These are phyloP conservation scores for Zootermopsis nevadensis DNA, from an alignment of 2,888 invertebrate species.

Conservation along the genomic window DNA sequence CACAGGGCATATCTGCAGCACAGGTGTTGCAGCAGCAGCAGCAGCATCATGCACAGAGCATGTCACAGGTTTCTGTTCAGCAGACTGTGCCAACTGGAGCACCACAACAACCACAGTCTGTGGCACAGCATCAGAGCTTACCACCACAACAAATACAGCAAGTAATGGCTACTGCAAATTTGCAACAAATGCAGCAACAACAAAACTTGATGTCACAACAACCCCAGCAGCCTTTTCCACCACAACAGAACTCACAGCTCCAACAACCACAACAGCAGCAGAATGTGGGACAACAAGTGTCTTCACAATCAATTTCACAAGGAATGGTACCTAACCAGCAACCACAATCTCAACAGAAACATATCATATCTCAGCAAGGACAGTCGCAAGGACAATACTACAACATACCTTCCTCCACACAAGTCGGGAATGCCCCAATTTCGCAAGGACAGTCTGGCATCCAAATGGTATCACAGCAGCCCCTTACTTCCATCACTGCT, in stretches of 20 bases:
- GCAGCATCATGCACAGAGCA: constrained; percentile 54
- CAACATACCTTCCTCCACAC: constrained; percentile 20
- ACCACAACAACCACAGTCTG: constrained; percentile 50
- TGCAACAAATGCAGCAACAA: constrained; percentile 65
- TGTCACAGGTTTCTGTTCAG: constrained; percentile 54
- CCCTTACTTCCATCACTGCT: constrained; percentile 44
- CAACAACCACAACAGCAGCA: constrained; percentile 65
- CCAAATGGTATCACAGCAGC: constrained; percentile 18
- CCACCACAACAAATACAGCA: constrained; percentile 59
- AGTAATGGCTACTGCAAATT: constrained; percentile 56
- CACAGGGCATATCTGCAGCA: background rate
- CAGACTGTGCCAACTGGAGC: constrained; percentile 34
- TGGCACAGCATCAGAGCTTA: constrained; percentile 58
- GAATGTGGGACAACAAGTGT: constrained; percentile 56
- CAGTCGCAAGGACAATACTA: constrained; percentile 36
- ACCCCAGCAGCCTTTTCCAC: constrained; percentile 49
- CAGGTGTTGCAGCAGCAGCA: constrained; percentile 32
- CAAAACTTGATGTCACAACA: constrained; percentile 66
- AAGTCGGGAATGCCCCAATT: background rate
- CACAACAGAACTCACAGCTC: constrained; percentile 52
- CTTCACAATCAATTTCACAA: background rate
- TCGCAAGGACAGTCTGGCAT: constrained; percentile 25
- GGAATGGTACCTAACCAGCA: background rate
- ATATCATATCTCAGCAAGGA: constrained; percentile 28
- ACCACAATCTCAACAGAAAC: constrained; percentile 24